Evolutionary conservation across 2,888 invertebrate species (phyloP).

Genomic region (Notodromas monacha): DNA sequence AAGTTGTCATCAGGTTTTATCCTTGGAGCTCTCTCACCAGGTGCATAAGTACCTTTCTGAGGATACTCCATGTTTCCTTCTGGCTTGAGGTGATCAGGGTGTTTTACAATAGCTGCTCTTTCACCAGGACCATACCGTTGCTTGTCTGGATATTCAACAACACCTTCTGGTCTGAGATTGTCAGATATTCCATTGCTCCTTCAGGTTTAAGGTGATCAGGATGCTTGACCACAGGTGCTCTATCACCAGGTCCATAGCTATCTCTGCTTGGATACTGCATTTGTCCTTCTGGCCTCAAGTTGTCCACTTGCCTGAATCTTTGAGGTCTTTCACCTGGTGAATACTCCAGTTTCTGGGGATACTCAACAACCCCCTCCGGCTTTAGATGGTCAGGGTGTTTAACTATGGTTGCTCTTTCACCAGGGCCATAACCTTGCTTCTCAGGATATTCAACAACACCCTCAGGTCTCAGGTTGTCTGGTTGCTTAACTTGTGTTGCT

Average conservation of each 20-base stretch:
- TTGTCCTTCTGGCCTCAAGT: not conserved
- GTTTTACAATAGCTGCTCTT: slow-evolving; percentile 6
- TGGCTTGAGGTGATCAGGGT: slow-evolving; percentile 5
- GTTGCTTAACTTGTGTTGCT: slow-evolving; percentile 6
- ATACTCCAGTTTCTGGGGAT: not conserved
- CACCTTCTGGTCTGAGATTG: too few relatives aligned
- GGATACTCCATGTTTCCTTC: not conserved
- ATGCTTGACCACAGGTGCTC: slow-evolving; percentile 19
- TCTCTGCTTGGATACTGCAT: not conserved
- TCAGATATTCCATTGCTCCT: slow-evolving; percentile 9
- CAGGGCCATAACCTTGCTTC: slow-evolving; percentile 10
- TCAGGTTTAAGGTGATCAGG: slow-evolving; percentile 12
- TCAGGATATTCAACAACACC: slow-evolving; percentile 18
- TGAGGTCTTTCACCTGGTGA: slow-evolving; percentile 7
- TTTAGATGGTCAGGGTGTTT: slow-evolving; percentile 19
- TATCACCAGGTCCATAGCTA: slow-evolving; percentile 11
- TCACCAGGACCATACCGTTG: slow-evolving; percentile 17
- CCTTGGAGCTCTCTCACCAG: slow-evolving; percentile 15
- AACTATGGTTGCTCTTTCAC: slow-evolving; percentile 12
- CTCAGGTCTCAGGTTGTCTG: slow-evolving; percentile 9
- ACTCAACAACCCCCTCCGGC: slow-evolving; percentile 8
- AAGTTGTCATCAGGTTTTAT: slow-evolving; percentile 6
- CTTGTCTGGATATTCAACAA: too few relatives aligned
- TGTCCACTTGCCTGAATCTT: not conserved
- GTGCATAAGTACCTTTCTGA: slow-evolving; percentile 5